Evolutionary conservation across 1,140 invertebrate genomes (phyloP).

Genomic region (Heliconius hermathena): DNA sequence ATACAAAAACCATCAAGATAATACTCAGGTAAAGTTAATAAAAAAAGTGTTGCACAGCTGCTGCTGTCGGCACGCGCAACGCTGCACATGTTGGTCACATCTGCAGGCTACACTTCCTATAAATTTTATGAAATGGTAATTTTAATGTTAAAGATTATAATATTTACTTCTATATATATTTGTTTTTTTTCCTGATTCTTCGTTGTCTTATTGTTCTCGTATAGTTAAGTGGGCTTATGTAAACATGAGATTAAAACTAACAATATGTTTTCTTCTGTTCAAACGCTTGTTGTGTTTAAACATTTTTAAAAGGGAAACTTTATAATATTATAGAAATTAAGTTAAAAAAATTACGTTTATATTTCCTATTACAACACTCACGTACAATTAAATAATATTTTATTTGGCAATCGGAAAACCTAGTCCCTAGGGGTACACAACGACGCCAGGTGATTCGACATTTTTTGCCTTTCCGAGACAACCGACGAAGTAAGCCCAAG

Average conservation of each 20-base stretch:
- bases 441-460: conserved; percentile 59
- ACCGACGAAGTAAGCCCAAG: conserved; percentile 43
- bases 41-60: conserved; percentile 29
- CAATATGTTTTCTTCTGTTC: background rate
- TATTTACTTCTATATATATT: background rate
- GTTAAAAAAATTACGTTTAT: background rate
- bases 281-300: background rate
- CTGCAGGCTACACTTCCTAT: conserved; percentile 21
- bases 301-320: no score
- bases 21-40: conserved; percentile 4
- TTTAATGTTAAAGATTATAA: background rate
- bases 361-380: background rate
- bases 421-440: conserved; percentile 21
- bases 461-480: conserved; percentile 55
- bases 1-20: conserved; percentile 8
- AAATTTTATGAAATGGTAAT: background rate
- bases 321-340: background rate
- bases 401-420: background rate
- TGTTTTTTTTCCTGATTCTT: background rate
- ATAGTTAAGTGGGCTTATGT: background rate
- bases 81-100: conserved; percentile 27
- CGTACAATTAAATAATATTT: background rate
- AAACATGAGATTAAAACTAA: background rate
- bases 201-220: no score
- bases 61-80: conserved; percentile 27